phyloP scores from a whole-genome alignment of 2,113 vertebrate species.

The Corydoras sp. region DNA sequence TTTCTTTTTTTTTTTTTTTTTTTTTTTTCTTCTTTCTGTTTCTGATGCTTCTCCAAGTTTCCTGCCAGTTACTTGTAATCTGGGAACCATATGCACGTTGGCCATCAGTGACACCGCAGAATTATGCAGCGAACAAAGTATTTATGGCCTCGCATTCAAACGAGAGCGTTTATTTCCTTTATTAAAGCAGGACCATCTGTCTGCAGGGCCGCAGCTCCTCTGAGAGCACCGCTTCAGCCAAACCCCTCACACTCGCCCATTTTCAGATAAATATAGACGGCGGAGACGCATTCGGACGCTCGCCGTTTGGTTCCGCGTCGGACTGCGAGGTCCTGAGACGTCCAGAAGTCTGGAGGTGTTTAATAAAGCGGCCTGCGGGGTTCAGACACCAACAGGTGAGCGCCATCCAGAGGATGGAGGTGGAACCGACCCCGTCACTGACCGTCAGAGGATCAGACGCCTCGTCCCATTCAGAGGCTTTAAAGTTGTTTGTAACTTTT shows the following conservation, averaged over 20 bases:
- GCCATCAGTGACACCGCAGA: constrained; percentile 15
- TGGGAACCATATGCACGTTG: constrained; percentile 20
- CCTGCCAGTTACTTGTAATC: constrained; percentile 24
- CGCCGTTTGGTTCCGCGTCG: no score
- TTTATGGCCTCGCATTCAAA: background rate
- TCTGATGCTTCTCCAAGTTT: background rate
- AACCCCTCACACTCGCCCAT: background rate
- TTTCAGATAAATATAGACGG: background rate
- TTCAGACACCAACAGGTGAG: no score
- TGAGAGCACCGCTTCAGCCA: background rate
- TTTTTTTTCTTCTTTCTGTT: constrained; percentile 21
- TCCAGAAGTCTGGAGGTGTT: no score
- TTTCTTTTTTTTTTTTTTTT: constrained; percentile 31
- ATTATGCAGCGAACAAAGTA: background rate
- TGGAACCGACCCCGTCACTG: no score
- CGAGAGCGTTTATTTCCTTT: constrained; percentile 9
- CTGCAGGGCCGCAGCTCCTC: background rate
- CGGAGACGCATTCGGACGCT: background rate
- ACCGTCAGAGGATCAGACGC: no score
- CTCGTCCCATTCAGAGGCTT: no score
- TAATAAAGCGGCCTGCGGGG: no score
- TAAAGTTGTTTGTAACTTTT: no score
- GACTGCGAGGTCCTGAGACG: no score
- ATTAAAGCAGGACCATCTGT: constrained; percentile 22
- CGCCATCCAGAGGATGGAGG: no score